Evolutionary conservation across 2,888 invertebrate species (phyloP).

Genomic region (Exocentrus adspersus): DNA sequence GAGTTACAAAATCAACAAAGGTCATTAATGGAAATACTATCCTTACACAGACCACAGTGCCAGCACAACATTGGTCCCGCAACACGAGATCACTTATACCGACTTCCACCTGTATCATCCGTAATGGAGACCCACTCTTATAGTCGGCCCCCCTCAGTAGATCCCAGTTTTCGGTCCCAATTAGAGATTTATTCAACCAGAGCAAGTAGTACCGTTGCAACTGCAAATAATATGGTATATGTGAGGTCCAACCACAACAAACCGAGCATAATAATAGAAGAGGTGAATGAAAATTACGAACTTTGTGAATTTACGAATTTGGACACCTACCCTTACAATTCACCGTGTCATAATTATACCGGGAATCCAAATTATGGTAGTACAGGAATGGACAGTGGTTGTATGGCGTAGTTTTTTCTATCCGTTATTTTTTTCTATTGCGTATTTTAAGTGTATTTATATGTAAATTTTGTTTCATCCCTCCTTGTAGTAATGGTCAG

Average conservation of each 20-base stretch:
- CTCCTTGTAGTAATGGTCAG: background rate
- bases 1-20: slow-evolving; percentile 82
- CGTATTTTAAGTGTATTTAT: slow-evolving; percentile 8
- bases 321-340: slow-evolving; percentile 58
- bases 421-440: slow-evolving; percentile 27
- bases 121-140: slow-evolving; percentile 60
- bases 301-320: slow-evolving; percentile 68
- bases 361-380: slow-evolving; percentile 68
- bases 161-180: slow-evolving; percentile 48
- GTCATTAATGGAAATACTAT: slow-evolving; percentile 81
- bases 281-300: slow-evolving; percentile 64
- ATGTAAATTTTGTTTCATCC: slow-evolving; percentile 6
- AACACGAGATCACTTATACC: slow-evolving; percentile 55
- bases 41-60: slow-evolving; percentile 78
- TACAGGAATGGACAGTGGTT: slow-evolving; percentile 70
- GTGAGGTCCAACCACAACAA: slow-evolving; percentile 43
- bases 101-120: slow-evolving; percentile 58
- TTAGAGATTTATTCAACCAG: slow-evolving; percentile 46
- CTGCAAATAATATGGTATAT: slow-evolving; percentile 46
- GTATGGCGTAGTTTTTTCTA: slow-evolving; percentile 67
- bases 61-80: slow-evolving; percentile 63
- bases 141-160: slow-evolving; percentile 56
- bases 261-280: slow-evolving; percentile 67
- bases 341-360: slow-evolving; percentile 69
- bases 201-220: slow-evolving; percentile 50